Percentiles rank a stretch among this genome's conserved stretches.
phyloP scores from a whole-genome alignment of 2,113 vertebrate genomes.

The Saimiri boliviensis region DNA sequence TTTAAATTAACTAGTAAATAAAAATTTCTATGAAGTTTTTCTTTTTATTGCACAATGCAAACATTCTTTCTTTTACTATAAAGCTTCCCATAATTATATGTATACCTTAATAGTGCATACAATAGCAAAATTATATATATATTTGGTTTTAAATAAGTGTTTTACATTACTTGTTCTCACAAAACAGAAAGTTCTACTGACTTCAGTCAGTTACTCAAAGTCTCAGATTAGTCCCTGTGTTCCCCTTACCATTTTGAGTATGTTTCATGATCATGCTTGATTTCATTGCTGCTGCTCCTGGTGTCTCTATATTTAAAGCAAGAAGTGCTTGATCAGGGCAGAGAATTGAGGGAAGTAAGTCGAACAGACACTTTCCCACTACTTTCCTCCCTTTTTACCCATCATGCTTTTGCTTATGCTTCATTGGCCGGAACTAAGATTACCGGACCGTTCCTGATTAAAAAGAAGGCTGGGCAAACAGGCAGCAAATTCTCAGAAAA shows the following conservation, averaged over 20 bases:
- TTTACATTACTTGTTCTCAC: not conserved
- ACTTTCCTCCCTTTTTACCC: not conserved
- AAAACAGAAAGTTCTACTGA: not conserved
- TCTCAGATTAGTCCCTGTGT: not conserved
- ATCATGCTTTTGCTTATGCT: not conserved
- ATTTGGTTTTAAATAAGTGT: not conserved
- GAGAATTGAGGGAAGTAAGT: accelerated
- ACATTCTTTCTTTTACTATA: not conserved
- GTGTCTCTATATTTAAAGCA: not conserved
- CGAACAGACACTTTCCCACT: not conserved
- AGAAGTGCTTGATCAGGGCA: not conserved
- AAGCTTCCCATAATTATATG: not conserved
- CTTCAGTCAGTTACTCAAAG: not conserved
- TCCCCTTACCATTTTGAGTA: not conserved
- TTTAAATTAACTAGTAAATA: not conserved
- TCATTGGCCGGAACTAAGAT: not conserved
- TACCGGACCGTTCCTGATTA: not conserved
- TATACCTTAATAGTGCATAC: not conserved
- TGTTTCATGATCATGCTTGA: not conserved
- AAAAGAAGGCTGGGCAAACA: not conserved
- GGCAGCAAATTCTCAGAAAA: not conserved
- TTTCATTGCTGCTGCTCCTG: not conserved
- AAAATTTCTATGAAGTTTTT: not conserved
- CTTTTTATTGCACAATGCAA: not conserved
- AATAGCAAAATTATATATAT: not conserved